These are phyloP conservation scores for Mus minutoides DNA, from an alignment of 2,797 vertebrate genomes.

Conservation along the genomic window DNA sequence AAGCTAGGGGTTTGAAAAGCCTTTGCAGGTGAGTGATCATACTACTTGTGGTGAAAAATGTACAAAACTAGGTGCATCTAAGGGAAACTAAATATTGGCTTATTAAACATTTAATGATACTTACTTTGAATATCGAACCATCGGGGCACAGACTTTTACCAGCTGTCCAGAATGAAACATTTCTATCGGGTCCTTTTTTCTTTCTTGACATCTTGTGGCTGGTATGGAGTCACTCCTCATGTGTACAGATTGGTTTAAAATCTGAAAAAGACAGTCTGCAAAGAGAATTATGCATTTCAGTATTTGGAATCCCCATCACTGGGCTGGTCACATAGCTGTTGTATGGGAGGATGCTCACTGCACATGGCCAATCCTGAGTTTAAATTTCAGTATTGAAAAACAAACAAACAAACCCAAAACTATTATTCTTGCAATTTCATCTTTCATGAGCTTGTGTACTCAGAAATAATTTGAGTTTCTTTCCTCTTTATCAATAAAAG, in stretches of 20 bases:
- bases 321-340: background rate
- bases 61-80: background rate
- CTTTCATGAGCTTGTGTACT: slow-evolving; percentile 28
- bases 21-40: background rate
- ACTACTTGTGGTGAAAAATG: background rate
- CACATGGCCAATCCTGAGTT: background rate
- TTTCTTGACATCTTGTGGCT: slow-evolving; percentile 73
- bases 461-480: slow-evolving; percentile 43
- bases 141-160: slow-evolving; percentile 96
- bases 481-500: slow-evolving; percentile 6
- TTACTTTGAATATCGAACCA: slow-evolving; percentile 99
- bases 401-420: background rate
- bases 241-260: slow-evolving; percentile 56
- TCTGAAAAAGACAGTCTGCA: slow-evolving; percentile 75
- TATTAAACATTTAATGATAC: slow-evolving; percentile 77
- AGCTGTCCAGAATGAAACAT: slow-evolving; percentile 92
- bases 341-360: background rate
- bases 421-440: slow-evolving; percentile 41
- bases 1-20: background rate
- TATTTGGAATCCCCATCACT: slow-evolving; percentile 14
- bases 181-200: slow-evolving; percentile 88
- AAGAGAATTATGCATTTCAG: background rate
- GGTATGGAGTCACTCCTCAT: slow-evolving; percentile 77
- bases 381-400: background rate
- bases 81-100: background rate